Percentiles rank a stretch among this genome's conserved stretches.
phyloP scores from a whole-genome alignment of 2,888 invertebrate genomes.

The Platycheirus rosarum region DNA sequence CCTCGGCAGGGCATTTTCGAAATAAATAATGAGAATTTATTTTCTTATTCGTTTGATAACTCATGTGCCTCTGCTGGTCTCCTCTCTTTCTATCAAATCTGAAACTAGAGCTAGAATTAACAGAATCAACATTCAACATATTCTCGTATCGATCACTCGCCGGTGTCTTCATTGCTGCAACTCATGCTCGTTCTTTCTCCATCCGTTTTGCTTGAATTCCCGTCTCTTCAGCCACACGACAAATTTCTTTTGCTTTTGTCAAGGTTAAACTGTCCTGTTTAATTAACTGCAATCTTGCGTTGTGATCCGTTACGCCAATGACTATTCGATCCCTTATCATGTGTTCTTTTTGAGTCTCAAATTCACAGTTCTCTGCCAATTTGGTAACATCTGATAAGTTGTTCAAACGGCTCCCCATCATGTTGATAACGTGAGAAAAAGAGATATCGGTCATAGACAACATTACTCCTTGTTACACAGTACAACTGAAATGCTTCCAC shows the following conservation, averaged over 20 bases:
- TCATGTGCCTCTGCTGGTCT: slow-evolving; percentile 13
- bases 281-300: slow-evolving; percentile 23
- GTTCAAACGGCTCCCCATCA: slow-evolving; percentile 33
- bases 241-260: slow-evolving; percentile 19
- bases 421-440: slow-evolving; percentile 38
- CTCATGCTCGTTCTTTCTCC: background rate
- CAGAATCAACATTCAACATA: too few relatives aligned
- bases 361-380: slow-evolving; percentile 34
- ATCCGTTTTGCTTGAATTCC: background rate
- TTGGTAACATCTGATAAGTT: slow-evolving; percentile 34
- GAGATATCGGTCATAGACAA: slow-evolving; percentile 39
- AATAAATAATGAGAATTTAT: slow-evolving; percentile 6
- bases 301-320: slow-evolving; percentile 20
- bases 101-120: too few relatives aligned
- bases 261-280: slow-evolving; percentile 6
- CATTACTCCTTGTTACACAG: slow-evolving; percentile 34
- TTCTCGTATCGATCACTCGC: background rate
- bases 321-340: slow-evolving; percentile 50
- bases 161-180: slow-evolving; percentile 4
- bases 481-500: slow-evolving; percentile 38
- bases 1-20: slow-evolving; percentile 25
- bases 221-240: slow-evolving; percentile 29
- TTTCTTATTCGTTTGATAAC: background rate
- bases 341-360: slow-evolving; percentile 13
- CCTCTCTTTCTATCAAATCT: slow-evolving; percentile 4